A percentile compares a stretch with the other conserved stretches of the same genome.
These are phyloP conservation scores for Azorinus chamasolen DNA, from an alignment of 2,888 invertebrate genomes.

Conservation along the genomic window DNA sequence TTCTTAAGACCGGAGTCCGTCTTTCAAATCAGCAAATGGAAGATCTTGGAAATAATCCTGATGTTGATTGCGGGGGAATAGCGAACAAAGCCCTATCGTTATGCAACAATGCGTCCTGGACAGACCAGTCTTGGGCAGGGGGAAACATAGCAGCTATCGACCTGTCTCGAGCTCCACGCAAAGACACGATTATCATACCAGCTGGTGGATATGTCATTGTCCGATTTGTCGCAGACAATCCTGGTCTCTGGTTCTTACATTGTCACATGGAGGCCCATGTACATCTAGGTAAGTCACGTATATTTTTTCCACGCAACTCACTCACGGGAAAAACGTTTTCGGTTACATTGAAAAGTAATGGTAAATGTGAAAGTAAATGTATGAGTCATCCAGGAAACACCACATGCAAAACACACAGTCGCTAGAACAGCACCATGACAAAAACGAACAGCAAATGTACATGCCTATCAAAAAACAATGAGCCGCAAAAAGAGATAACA, in stretches of 20 bases:
- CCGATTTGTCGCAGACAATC: slow-evolving; percentile 79
- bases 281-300: slow-evolving; percentile 23
- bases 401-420: too few species aligned
- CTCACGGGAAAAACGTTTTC: too few species aligned
- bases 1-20: slow-evolving; percentile 74
- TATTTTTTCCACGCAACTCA: neutral
- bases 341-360: too few species aligned
- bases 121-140: slow-evolving; percentile 64
- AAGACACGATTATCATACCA: slow-evolving; percentile 79
- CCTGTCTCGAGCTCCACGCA: slow-evolving; percentile 65
- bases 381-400: too few species aligned
- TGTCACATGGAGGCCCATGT: slow-evolving; percentile 78
- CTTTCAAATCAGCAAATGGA: slow-evolving; percentile 39
- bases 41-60: slow-evolving; percentile 50
- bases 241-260: slow-evolving; percentile 79
- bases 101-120: slow-evolving; percentile 67
- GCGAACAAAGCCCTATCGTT: neutral
- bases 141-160: slow-evolving; percentile 69
- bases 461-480: too few species aligned
- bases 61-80: slow-evolving; percentile 63
- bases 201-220: slow-evolving; percentile 79
- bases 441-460: too few species aligned
- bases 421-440: too few species aligned
- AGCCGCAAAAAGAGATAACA: too few species aligned
- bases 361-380: too few species aligned